Percentiles rank a stretch among this genome's conserved stretches.
Evolutionary conservation across 2,113 vertebrate genomes (phyloP).

Genomic region (Lepus americanus): DNA sequence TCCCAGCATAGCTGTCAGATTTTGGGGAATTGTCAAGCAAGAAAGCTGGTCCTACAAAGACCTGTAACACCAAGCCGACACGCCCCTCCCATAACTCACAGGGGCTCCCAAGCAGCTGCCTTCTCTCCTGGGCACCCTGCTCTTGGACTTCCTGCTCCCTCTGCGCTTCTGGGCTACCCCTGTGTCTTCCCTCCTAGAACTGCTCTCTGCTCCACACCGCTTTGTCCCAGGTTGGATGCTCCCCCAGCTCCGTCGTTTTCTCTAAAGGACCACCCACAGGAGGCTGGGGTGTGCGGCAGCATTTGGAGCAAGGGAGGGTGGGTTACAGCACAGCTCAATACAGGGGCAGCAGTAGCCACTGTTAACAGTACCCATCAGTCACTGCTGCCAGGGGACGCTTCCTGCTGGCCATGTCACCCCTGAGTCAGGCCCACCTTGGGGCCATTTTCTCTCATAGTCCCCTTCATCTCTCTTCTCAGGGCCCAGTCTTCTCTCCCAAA

Average conservation of each 20-base stretch:
- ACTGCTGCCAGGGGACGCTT: background rate
- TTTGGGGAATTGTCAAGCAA: background rate
- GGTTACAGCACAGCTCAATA: background rate
- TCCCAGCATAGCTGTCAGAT: background rate
- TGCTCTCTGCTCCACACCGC: background rate
- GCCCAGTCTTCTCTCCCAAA: background rate
- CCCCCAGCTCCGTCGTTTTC: background rate
- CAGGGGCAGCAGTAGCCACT: background rate
- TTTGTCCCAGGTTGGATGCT: background rate
- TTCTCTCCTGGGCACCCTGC: background rate
- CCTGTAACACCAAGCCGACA: background rate
- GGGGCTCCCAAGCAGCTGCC: background rate
- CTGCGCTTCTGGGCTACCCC: background rate
- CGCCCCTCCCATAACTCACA: background rate
- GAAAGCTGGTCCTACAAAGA: background rate
- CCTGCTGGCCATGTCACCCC: background rate
- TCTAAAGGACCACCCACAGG: background rate
- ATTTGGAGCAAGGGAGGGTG: background rate
- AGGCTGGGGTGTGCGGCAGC: background rate
- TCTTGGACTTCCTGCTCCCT: slow-evolving; percentile 1
- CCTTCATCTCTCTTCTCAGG: background rate
- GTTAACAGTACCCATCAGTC: background rate
- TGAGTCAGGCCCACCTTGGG: background rate
- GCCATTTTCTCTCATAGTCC: background rate
- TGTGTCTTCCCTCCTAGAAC: background rate